Percentiles rank a stretch among this genome's conserved stretches.
These are phyloP conservation scores for Alexandromys oeconomus DNA, from an alignment of 2,797 vertebrate genomes.

Conservation along the genomic window DNA sequence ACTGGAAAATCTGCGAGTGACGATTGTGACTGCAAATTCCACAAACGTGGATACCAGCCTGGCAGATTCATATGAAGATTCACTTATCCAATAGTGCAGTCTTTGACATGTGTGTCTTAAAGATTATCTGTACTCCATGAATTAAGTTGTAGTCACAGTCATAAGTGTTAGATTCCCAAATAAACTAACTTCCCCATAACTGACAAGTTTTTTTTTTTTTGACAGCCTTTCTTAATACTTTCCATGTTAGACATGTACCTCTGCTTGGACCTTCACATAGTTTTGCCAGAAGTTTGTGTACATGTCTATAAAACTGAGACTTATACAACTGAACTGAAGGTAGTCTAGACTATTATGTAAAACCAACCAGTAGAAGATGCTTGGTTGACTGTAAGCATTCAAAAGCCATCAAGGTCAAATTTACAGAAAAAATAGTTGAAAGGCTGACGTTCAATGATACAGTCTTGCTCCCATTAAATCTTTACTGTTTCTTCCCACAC, in stretches of 20 bases:
- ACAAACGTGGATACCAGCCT: no score
- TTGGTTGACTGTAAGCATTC: not conserved
- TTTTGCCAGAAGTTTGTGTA: not conserved
- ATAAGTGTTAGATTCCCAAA: not conserved
- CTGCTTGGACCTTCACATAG: not conserved
- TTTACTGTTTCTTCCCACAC: not conserved
- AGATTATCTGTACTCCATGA: not conserved
- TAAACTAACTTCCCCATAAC: not conserved
- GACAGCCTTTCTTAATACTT: not conserved
- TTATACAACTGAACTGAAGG: not conserved
- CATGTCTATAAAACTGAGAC: not conserved
- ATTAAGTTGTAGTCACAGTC: not conserved
- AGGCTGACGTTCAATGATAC: not conserved
- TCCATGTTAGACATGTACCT: not conserved
- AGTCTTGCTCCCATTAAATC: not conserved
- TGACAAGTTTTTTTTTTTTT: not conserved
- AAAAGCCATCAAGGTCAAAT: not conserved
- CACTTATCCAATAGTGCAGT: not conserved
- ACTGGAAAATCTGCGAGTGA: no score
- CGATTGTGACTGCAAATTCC: no score
- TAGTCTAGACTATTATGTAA: not conserved
- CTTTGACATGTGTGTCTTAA: not conserved
- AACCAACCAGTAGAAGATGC: not conserved
- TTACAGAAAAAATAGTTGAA: not conserved
- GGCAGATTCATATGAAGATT: not conserved